Percentiles rank a stretch among this genome's conserved stretches.
These are phyloP conservation scores for Torymus tubicola DNA, from an alignment of 2,888 invertebrate genomes.

Conservation along the genomic window DNA sequence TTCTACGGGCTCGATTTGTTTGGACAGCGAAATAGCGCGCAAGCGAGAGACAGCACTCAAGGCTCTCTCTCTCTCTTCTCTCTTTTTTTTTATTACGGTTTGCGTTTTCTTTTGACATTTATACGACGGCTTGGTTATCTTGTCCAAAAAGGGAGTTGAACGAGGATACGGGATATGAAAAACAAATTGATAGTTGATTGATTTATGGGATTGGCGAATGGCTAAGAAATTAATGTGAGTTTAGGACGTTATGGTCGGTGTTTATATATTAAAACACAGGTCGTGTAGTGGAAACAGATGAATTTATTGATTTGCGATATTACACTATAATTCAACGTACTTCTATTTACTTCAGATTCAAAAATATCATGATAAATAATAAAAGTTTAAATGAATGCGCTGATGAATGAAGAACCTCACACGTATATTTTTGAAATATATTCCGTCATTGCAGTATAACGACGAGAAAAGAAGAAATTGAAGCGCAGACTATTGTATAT, in stretches of 20 bases:
- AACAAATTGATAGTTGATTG: background rate
- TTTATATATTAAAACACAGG: no score
- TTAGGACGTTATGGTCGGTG: no score
- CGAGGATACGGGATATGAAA: background rate
- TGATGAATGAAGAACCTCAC: no score
- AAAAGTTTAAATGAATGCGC: no score
- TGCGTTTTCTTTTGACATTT: background rate
- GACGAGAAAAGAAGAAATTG: background rate
- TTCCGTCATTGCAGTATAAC: background rate
- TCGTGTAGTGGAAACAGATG: no score
- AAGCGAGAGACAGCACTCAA: background rate
- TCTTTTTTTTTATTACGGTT: background rate
- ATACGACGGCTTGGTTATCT: background rate
- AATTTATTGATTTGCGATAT: no score
- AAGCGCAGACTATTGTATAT: background rate
- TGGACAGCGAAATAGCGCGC: background rate
- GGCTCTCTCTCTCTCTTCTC: no score
- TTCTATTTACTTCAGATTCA: no score
- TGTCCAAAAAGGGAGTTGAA: background rate
- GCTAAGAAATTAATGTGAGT: no score
- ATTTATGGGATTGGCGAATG: no score
- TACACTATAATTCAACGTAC: no score
- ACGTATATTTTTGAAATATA: background rate
- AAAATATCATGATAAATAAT: no score
- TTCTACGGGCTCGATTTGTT: background rate